phyloP scores from a whole-genome alignment of 2,888 invertebrate species.

The Blastobasis lacticolella region DNA sequence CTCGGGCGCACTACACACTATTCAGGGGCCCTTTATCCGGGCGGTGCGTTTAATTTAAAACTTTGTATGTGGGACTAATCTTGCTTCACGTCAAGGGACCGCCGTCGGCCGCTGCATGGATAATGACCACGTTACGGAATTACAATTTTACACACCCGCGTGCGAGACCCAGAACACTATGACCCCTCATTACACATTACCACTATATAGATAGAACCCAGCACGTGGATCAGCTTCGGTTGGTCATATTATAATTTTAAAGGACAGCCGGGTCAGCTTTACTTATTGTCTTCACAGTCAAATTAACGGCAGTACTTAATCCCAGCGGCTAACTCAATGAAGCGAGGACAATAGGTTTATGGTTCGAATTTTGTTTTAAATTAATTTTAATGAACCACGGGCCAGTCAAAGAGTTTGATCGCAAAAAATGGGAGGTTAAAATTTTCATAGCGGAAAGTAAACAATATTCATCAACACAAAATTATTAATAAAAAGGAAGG shows the following conservation, averaged over 20 bases:
- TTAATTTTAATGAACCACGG: constrained; percentile 4
- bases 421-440: too few species aligned
- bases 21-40: constrained; percentile 17
- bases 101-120: constrained; percentile 39
- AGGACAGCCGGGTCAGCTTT: constrained; percentile 31
- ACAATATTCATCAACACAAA: too few species aligned
- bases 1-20: constrained; percentile 20
- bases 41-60: constrained; percentile 43
- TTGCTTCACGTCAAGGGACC: constrained; percentile 37
- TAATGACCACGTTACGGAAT: constrained; percentile 44
- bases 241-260: constrained; percentile 27
- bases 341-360: constrained; percentile 27
- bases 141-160: constrained; percentile 37
- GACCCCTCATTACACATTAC: constrained; percentile 12
- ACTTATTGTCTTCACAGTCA: constrained; percentile 31
- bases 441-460: too few species aligned
- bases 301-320: constrained; percentile 33
- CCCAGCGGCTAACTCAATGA: constrained; percentile 22
- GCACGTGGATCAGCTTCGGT: constrained; percentile 10
- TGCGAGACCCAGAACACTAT: constrained; percentile 7
- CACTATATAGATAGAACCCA: constrained; percentile 4
- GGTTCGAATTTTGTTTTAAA: constrained; percentile 20
- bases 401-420: too few species aligned
- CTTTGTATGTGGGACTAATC: constrained; percentile 51
- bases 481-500: too few species aligned